These are phyloP conservation scores for Rhinella marina DNA, from an alignment of 2,797 vertebrate species.

Conservation along the genomic window DNA sequence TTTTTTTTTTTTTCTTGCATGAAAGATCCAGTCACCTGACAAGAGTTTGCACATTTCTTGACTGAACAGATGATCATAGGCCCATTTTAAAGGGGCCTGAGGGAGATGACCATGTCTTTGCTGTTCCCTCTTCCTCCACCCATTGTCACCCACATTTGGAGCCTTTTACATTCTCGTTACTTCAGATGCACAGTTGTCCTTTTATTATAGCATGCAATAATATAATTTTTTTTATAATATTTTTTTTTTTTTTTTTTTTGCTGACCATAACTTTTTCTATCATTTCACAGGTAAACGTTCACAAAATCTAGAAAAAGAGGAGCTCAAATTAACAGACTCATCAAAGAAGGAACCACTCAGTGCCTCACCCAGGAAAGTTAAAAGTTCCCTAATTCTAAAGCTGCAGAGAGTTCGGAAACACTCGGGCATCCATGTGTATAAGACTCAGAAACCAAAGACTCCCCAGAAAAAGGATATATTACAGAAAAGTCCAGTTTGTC, in stretches of 20 bases:
- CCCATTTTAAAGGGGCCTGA: too few species aligned
- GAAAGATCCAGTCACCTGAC: too few species aligned
- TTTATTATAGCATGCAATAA: not conserved
- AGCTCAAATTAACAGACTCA: not conserved
- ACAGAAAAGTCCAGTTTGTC: not conserved
- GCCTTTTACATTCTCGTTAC: too few species aligned
- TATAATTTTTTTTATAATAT: not conserved
- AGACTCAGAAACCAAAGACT: not conserved
- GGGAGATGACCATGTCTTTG: too few species aligned
- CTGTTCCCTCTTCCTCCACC: too few species aligned
- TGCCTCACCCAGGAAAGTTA: not conserved
- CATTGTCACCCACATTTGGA: too few species aligned
- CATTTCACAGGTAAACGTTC: not conserved
- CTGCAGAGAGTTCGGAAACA: conserved; percentile 13
- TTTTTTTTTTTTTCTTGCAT: too few species aligned
- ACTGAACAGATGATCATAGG: too few species aligned
- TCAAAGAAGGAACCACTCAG: conserved; percentile 22
- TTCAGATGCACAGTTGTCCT: not conserved
- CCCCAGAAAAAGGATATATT: not conserved
- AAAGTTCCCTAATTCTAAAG: conserved; percentile 9
- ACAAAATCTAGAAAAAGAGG: not conserved
- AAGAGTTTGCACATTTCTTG: too few species aligned
- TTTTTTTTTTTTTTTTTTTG: not conserved
- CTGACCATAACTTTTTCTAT: not conserved
- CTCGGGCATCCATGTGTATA: conserved; percentile 34